Base-by-base conservation (phyloP, 2,888 invertebrate species). In the Phyllotreta striolata region DNA sequence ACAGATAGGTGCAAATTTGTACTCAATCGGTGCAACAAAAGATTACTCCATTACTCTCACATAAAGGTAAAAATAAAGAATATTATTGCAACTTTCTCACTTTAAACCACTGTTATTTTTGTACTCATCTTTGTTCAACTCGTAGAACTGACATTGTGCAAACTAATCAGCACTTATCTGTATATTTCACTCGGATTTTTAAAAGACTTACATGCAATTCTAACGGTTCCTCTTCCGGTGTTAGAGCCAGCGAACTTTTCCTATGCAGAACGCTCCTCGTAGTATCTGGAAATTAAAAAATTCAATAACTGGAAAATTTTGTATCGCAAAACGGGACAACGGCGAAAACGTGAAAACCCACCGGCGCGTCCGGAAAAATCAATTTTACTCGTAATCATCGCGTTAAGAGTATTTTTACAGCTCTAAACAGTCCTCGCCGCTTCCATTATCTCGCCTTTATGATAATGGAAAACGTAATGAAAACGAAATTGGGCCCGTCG, bases 151-250 rank as follows among this genome's bases (percentile, higher is more conserved):
- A n/a, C n/a, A n/a, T n/a, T n/a, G n/a, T n/a, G n/a, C n/a, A n/a
- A n/a, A n/a, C n/a, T n/a, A n/a, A n/a, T n/a, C n/a, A n/a, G n/a
- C n/a, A n/a, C n/a, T n/a, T n/a, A n/a, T n/a, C n/a, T n/a, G n/a
- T n/a, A n/a, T n/a, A n/a, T n/a, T n/a, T 12, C 10, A 6, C 43
- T 7, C 43, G 5, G 10, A 12, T 12, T 12, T 43, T 6, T 12
- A 12, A 12, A 10, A 1, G n/a, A 87, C 88, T 88, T 84, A 89
- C 89, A 83, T 87, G 84, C 81, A 87, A 83, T 77, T 90, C 89
- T 75, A 89, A 81, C 10, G 88, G 86, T 77, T 90, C 89, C 79
- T 90, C 89, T 79, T 90, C 89, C 1, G 89, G 89, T 59, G 89
- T 90, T 60, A 89, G 83, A 39, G 89, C 89, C 60, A 89, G 83